Base-by-base conservation (phyloP, 2,888 invertebrate genomes). In the Norana najaformis region DNA sequence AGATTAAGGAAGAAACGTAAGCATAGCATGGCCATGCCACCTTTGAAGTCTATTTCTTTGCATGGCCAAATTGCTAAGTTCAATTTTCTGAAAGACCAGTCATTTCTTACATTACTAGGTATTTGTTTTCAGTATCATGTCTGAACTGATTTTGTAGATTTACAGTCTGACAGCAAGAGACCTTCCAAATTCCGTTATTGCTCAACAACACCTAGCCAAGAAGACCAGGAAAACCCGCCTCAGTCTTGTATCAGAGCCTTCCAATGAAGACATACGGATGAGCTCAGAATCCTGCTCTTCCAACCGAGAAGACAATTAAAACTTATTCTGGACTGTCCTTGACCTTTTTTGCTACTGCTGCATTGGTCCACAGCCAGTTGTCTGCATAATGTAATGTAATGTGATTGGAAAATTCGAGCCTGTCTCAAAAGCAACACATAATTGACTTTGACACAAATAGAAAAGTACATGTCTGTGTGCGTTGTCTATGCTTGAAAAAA, bases 161-260 rank as follows among this genome's bases (percentile, higher is more conserved):
- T 85, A 85, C 37, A 85, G 85, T 85, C 37, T 85, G 85, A 85
- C 85, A 6, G 85, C 85, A 36, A 35, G 85, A 85, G 85, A 85
- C 36, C 85, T 85, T 85, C 85, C 85, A 36, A 85, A 85, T 36
- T 85, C 85, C 30, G 11, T 85, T 20, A 85, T 85, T 37, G 85
- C 85, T 85, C 85, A 85, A 85, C 35, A 85, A 23, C 1, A 16
- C 35, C 30, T 36, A 37, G 4, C 85, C 35, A 85, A 85, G 34
- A 85, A 85, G 36, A 36, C 16, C 36, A 85, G 14, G 37, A 85
- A 85, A 85, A 0, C 18, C 1, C 85, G 37, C 35, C 85, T 85
- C 14, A 85, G 85, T 16, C 35, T 36, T 16, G 23, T 85, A 20
- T 16, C 85, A 36, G 85, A 85, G 30, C 85, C 85, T 36, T 85